Conservation (phyloP, 2,113 vertebrate genomes). For the Amphiprion percula region DNA sequence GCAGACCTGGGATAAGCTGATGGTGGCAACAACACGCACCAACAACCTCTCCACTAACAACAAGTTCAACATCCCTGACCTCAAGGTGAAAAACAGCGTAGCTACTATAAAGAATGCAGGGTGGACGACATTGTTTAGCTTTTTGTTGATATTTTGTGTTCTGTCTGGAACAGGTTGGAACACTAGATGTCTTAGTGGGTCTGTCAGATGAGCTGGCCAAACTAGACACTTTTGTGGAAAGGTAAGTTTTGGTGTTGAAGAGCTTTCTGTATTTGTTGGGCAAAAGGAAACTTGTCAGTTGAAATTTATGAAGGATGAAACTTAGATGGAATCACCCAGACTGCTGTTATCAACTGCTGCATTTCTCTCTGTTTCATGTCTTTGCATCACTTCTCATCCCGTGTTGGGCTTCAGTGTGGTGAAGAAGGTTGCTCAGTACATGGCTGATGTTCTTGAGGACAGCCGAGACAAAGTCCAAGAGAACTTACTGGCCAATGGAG, state of each 20-base stretch:
- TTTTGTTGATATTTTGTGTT: background rate
- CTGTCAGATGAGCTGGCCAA: constrained; percentile 98
- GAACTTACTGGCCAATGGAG: constrained; percentile 97
- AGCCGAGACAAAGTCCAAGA: constrained; percentile 99
- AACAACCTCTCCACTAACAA: constrained; percentile 93
- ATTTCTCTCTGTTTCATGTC: background rate
- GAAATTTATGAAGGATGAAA: background rate
- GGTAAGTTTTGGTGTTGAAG: constrained; percentile 79
- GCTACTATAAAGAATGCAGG: background rate
- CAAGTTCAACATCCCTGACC: constrained; percentile 98
- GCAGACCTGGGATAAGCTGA: constrained; percentile 98
- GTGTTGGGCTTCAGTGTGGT: constrained; percentile 87
- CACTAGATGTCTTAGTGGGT: constrained; percentile 96
- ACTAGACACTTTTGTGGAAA: constrained; percentile 95
- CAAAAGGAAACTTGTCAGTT: background rate
- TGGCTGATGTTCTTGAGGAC: constrained; percentile 98
- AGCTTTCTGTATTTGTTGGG: background rate
- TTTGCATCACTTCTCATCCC: background rate
- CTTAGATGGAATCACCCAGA: background rate
- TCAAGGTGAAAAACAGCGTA: constrained; percentile 86
- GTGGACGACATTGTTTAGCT: background rate
- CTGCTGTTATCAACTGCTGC: background rate
- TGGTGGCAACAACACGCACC: constrained; percentile 91
- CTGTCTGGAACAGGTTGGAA: constrained; percentile 90
- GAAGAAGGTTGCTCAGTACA: constrained; percentile 98